phyloP scores from a whole-genome alignment of 2,113 vertebrate genomes.

The Crotalus viridis region DNA sequence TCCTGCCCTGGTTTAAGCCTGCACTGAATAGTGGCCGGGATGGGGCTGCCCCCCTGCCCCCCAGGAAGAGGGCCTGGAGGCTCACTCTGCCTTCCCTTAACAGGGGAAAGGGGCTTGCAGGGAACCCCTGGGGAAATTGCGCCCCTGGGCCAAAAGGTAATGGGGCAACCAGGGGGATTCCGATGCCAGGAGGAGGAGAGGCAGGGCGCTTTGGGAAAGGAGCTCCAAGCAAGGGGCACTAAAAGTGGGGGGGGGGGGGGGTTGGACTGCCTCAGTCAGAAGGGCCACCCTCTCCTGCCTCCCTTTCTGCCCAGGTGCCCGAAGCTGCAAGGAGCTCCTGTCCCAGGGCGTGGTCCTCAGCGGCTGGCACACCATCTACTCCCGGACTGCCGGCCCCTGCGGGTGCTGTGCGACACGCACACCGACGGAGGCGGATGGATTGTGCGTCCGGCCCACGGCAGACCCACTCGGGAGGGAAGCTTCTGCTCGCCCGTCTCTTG shows the following conservation, averaged over 20 bases:
- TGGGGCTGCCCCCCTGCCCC: background rate
- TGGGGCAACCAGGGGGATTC: background rate
- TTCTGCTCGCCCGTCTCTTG: background rate
- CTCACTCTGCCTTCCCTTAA: background rate
- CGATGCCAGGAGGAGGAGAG: background rate
- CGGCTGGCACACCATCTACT: constrained; percentile 32
- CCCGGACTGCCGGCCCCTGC: rapidly evolving
- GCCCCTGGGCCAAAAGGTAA: background rate
- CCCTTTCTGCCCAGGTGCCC: background rate
- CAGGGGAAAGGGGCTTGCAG: background rate
- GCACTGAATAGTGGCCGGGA: background rate
- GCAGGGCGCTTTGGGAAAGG: background rate
- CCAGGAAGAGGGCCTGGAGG: background rate
- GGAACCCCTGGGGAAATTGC: background rate
- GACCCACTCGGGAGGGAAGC: background rate
- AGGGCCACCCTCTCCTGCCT: background rate
- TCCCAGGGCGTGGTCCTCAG: background rate
- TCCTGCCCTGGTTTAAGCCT: background rate
- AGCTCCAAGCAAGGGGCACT: no score
- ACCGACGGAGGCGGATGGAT: constrained; percentile 9
- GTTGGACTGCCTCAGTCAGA: background rate
- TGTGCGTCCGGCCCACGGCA: background rate
- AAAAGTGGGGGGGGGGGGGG: background rate
- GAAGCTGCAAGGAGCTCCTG: constrained; percentile 17
- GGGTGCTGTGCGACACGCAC: constrained; percentile 26